phyloP scores from a whole-genome alignment of 2,113 vertebrate genomes.

The Oenanthe melanoleuca region DNA sequence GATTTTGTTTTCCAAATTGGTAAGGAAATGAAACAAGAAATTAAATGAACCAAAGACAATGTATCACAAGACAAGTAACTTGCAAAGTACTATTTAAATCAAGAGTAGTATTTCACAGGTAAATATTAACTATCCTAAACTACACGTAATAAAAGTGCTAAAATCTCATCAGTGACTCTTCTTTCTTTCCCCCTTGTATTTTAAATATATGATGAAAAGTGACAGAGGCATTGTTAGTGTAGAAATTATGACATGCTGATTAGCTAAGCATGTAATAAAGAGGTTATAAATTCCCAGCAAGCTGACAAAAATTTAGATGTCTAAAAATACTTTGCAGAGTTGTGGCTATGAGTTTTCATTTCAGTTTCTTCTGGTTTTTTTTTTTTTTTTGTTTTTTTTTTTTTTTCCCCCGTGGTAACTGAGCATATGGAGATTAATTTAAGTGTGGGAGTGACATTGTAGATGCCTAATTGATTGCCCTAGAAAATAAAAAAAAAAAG shows the following conservation, averaged over 20 bases:
- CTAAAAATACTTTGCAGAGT: constrained; percentile 1
- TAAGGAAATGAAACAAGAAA: neutral
- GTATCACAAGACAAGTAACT: neutral
- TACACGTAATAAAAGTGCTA: neutral
- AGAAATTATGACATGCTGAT: neutral
- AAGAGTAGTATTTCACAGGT: neutral
- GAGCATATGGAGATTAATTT: constrained; percentile 66
- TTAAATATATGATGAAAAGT: neutral
- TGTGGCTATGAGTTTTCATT: neutral
- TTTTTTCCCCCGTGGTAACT: neutral
- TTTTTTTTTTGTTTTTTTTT: neutral
- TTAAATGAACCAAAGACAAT: neutral
- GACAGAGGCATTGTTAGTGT: neutral
- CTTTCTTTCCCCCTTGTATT: neutral
- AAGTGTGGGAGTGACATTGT: constrained; percentile 58
- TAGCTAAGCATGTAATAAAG: constrained; percentile 27
- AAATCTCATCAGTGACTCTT: neutral
- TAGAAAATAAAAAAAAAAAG: constrained; percentile 56
- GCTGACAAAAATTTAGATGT: constrained; percentile 8
- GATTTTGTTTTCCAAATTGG: neutral
- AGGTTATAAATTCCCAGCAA: neutral
- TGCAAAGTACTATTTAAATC: neutral
- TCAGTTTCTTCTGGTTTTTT: neutral
- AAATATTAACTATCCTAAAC: neutral
- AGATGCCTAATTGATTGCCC: constrained; percentile 52